Evolutionary conservation across 2,888 invertebrate genomes (phyloP), one percentile per base, ranked within the genome.

Genomic region (Chalcis sispes): DNA sequence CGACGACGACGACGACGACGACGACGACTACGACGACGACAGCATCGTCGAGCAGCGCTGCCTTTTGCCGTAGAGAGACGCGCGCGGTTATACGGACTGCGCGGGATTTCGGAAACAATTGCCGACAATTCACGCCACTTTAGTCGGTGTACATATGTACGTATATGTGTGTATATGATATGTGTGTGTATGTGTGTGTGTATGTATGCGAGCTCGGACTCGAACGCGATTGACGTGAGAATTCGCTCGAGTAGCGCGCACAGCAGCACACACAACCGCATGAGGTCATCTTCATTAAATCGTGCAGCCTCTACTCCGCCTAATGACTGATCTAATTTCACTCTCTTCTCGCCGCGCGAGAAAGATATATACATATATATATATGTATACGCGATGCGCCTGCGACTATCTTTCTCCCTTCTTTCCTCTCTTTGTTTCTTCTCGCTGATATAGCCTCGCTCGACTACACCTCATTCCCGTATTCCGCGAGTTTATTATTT

Each of bases 71-170:
- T n/a, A 78, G 78, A 77, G 61, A 25, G 29, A 71, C 70, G 23
- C 59, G 78, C 80, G 82, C 82, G n/a, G n/a, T n/a, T n/a, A n/a
- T n/a, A n/a, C 82, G 85, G 85, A 82, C 84, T 86, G 85, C 86
- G 86, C 87, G 87, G 89, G 89, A 89, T 89, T 89, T 89, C 88
- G 89, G 88, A 89, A 89, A 89, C 88, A 88, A 88, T 89, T 89
- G 89, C 87, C 87, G 87, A 85, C 88, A 89, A 89, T 89, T 88
- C 89, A 83, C 86, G 87, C 88, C 88, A 89, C 88, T 88, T 88
- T 86, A 86, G 87, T 36, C 10, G 10, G 36, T 36, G 36, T 36
- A 36, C 10, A 36, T 36, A 36, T 7, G 10, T 7, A n/a, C 61
- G n/a, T n/a, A n/a, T n/a, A n/a, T n/a, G n/a, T n/a, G n/a, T n/a